These are phyloP conservation scores for Urocitellus parryii DNA, from an alignment of 2,113 vertebrate species.

Conservation along the genomic window DNA sequence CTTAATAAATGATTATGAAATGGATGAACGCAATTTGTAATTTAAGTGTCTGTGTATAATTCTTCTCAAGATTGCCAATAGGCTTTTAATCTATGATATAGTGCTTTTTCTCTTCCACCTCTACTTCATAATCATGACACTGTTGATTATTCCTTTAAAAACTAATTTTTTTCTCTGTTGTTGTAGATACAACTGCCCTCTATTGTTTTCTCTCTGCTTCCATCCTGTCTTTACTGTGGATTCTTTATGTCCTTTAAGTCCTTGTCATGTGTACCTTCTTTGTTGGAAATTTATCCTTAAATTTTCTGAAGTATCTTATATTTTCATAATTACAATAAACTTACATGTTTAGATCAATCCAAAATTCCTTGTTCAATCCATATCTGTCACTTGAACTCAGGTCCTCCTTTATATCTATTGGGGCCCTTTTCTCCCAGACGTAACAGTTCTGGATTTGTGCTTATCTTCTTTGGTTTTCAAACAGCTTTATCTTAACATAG, in stretches of 20 bases:
- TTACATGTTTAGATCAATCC: not conserved
- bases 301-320: not conserved
- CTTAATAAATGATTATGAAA: not conserved
- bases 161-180: not conserved
- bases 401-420: not conserved
- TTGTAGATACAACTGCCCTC: not conserved
- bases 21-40: not conserved
- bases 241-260: constrained; percentile 5
- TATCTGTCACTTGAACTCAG: not conserved
- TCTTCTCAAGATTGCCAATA: not conserved
- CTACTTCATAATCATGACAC: not conserved
- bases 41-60: not conserved
- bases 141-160: not conserved
- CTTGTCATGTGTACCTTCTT: not conserved
- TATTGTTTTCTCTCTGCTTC: not conserved
- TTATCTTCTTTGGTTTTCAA: not conserved
- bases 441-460: not conserved
- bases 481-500: not conserved
- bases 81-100: not conserved
- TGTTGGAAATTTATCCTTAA: not conserved
- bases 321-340: not conserved
- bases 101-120: not conserved
- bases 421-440: not conserved
- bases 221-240: not conserved
- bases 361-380: not conserved